Evolutionary conservation across 2,888 invertebrate genomes (phyloP).

Genomic region (Dorcus hopei): DNA sequence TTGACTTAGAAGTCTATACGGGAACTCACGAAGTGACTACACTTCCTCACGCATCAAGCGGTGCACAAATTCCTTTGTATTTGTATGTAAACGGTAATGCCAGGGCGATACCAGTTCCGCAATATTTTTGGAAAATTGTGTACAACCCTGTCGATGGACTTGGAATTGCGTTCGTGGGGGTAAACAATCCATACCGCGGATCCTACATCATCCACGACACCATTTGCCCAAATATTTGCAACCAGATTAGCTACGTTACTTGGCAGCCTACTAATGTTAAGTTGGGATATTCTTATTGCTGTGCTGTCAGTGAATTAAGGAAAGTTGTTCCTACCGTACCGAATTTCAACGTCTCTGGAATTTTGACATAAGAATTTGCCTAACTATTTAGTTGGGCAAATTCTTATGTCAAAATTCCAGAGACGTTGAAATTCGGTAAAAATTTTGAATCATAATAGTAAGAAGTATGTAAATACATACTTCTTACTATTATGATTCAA

Average conservation of each 20-base stretch:
- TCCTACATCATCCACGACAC: conserved; percentile 27
- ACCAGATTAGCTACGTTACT: conserved; percentile 56
- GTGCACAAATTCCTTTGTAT: conserved; percentile 32
- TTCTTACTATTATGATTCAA: too few relatives aligned
- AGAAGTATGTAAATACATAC: too few relatives aligned
- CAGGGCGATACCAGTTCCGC: conserved; percentile 55
- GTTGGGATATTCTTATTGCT: conserved; percentile 61
- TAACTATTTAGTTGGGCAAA: too few relatives aligned
- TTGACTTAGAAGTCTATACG: conserved; percentile 53
- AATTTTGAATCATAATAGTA: too few relatives aligned
- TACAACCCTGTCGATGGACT: conserved; percentile 52
- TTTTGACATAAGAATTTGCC: conserved; percentile 10
- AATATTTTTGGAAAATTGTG: conserved; percentile 58
- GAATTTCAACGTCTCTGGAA: conserved; percentile 45
- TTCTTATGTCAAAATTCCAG: too few relatives aligned
- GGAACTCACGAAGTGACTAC: conserved; percentile 60
- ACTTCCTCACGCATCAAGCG: conserved; percentile 49
- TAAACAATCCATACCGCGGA: conserved; percentile 57
- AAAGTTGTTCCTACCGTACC: conserved; percentile 55
- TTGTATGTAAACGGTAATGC: conserved; percentile 33
- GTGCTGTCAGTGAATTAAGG: conserved; percentile 57
- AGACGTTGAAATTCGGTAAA: too few relatives aligned
- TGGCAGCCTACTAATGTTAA: conserved; percentile 54
- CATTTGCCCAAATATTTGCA: conserved; percentile 51
- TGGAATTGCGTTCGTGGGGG: conserved; percentile 59